Conservation (phyloP, 2,888 invertebrate species). For the Esperia sulphurella region DNA sequence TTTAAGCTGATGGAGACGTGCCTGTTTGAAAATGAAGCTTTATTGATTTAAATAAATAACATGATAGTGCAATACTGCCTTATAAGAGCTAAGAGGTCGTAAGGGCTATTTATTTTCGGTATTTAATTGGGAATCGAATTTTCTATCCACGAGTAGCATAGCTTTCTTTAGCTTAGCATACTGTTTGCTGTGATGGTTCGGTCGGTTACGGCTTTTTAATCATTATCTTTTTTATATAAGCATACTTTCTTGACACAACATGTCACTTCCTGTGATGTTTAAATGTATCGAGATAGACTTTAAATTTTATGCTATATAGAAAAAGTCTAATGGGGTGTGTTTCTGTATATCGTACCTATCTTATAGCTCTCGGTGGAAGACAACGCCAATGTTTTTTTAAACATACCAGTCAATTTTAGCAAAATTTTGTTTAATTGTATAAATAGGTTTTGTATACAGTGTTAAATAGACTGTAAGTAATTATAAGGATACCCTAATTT, state of each 20-base stretch:
- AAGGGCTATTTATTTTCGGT: not conserved
- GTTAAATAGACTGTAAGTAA: conserved; percentile 30
- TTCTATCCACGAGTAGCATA: not conserved
- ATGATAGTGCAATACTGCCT: no score
- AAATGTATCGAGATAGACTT: conserved; percentile 4
- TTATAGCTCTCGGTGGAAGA: conserved; percentile 50
- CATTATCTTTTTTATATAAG: not conserved
- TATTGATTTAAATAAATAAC: no score
- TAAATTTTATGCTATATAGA: conserved; percentile 7
- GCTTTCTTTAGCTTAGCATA: no score
- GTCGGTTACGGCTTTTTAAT: conserved; percentile 7
- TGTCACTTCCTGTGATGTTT: not conserved
- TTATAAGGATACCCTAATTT: conserved; percentile 23
- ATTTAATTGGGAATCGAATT: not conserved
- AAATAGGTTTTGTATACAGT: conserved; percentile 34
- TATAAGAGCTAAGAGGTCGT: no score
- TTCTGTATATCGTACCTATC: conserved; percentile 15
- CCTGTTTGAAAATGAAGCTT: no score
- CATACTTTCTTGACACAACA: not conserved
- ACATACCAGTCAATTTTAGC: conserved; percentile 60
- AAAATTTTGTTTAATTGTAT: conserved; percentile 39
- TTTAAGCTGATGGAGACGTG: no score
- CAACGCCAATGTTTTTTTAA: conserved; percentile 40
- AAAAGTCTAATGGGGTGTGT: not conserved
- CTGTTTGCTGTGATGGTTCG: conserved; percentile 4